phyloP scores from a whole-genome alignment of 1,140 invertebrate species.

The Andricus grossulariae region DNA sequence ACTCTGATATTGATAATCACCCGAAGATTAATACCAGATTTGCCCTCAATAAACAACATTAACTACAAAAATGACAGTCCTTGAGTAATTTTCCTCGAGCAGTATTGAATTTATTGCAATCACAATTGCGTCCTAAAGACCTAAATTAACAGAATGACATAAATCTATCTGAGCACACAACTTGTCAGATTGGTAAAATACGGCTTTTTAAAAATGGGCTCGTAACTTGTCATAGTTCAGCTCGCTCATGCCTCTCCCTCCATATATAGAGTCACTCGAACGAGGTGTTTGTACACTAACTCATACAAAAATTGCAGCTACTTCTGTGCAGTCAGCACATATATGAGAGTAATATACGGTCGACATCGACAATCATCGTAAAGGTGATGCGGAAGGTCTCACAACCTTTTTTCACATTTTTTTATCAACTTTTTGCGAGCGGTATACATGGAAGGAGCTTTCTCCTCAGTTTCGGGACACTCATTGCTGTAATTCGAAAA shows the following conservation, averaged over 20 bases:
- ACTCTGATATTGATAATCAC: background rate
- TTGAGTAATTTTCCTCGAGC: no score
- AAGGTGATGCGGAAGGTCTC: constrained; percentile 26
- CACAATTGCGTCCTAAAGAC: background rate
- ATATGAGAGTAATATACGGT: constrained; percentile 43
- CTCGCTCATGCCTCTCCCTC: constrained; percentile 54
- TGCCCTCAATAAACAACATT: no score
- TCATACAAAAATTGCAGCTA: constrained; percentile 19
- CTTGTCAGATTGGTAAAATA: constrained; percentile 47
- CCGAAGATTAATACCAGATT: no score
- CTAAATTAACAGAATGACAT: background rate
- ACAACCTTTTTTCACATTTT: background rate
- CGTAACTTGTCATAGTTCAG: constrained; percentile 56
- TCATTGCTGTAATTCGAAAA: constrained; percentile 26
- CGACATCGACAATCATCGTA: constrained; percentile 30
- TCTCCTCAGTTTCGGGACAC: constrained; percentile 23
- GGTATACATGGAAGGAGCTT: constrained; percentile 11
- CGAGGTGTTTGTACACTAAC: constrained; percentile 29
- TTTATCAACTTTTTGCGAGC: background rate
- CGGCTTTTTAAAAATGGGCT: constrained; percentile 53
- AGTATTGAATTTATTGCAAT: no score
- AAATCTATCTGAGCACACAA: constrained; percentile 38
- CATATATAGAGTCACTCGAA: constrained; percentile 47
- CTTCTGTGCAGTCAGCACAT: constrained; percentile 20
- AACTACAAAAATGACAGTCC: no score